Evolutionary conservation across 2,888 invertebrate genomes (phyloP).

Genomic region (Onchidella celtica): DNA sequence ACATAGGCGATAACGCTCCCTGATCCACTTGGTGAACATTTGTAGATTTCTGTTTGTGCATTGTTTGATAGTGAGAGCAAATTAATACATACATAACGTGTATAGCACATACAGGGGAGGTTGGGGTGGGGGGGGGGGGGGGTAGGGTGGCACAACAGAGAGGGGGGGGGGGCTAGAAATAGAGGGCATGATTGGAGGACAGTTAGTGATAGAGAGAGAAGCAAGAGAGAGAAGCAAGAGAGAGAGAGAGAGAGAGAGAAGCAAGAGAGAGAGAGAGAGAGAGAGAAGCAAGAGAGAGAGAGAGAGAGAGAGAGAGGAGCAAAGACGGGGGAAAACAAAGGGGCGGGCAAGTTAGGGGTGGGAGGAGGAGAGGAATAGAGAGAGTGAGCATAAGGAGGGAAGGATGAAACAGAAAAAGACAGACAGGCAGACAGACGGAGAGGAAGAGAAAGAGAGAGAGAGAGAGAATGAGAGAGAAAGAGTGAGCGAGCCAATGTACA

Average conservation of each 20-base stretch:
- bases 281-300: no score
- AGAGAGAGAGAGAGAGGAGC: conserved; percentile 4
- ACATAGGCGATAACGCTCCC: no score
- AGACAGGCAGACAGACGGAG: neutral
- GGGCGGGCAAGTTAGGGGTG: neutral
- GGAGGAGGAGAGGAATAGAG: neutral
- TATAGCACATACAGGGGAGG: neutral
- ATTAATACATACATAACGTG: neutral
- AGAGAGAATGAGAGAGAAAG: conserved; percentile 7
- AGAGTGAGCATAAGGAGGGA: neutral
- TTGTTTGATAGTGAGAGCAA: neutral
- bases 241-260: no score
- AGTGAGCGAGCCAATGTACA: conserved; percentile 7
- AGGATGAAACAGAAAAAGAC: neutral
- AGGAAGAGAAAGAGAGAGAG: conserved; percentile 13
- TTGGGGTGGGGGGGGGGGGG: neutral
- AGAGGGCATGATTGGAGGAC: neutral
- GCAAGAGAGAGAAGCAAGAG: neutral
- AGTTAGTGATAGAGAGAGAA: conserved; percentile 2
- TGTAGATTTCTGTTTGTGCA: no score
- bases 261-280: no score
- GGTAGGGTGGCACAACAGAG: neutral
- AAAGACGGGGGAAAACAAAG: neutral
- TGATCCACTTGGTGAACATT: no score
- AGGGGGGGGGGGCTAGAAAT: neutral